Evolutionary conservation across 2,888 invertebrate genomes (phyloP).

Genomic region (Thalpophila matura): DNA sequence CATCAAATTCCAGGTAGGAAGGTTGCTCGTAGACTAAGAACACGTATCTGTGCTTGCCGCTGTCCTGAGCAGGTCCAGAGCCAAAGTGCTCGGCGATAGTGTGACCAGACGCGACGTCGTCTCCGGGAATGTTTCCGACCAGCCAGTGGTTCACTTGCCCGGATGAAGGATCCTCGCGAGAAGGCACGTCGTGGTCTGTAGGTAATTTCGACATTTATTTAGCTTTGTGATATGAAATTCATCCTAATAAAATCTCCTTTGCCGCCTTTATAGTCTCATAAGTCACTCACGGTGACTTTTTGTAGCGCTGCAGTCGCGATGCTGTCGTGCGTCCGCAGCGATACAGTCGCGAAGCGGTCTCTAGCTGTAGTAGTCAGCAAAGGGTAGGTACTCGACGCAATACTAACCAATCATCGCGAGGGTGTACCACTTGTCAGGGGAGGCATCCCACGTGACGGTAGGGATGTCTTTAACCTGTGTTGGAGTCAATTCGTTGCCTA

Average conservation of each 20-base stretch:
- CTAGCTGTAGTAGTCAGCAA: too few relatives aligned
- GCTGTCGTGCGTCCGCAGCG: too few relatives aligned
- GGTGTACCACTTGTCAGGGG: conserved; percentile 92
- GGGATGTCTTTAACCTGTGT: conserved; percentile 28
- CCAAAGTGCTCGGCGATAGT: conserved; percentile 33
- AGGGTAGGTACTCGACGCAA: not conserved
- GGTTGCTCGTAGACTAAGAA: conserved; percentile 37
- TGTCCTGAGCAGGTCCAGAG: not conserved
- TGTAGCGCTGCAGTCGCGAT: too few relatives aligned
- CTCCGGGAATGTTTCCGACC: conserved; percentile 20
- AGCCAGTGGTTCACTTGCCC: conserved; percentile 25
- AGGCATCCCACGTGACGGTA: conserved; percentile 92
- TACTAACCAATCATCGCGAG: conserved; percentile 94
- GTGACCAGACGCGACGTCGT: conserved; percentile 14
- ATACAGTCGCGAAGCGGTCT: too few relatives aligned
- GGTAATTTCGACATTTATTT: not conserved
- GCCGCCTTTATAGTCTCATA: too few relatives aligned
- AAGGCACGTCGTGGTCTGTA: conserved; percentile 28
- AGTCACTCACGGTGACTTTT: too few relatives aligned
- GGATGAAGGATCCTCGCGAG: conserved; percentile 12
- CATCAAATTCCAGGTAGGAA: conserved; percentile 14
- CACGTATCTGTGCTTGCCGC: conserved; percentile 28
- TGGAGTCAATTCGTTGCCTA: conserved; percentile 32
- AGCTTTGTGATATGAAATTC: too few relatives aligned
- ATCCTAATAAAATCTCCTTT: too few relatives aligned